phyloP scores from a whole-genome alignment of 2,888 invertebrate species.

The Nebria salina region DNA sequence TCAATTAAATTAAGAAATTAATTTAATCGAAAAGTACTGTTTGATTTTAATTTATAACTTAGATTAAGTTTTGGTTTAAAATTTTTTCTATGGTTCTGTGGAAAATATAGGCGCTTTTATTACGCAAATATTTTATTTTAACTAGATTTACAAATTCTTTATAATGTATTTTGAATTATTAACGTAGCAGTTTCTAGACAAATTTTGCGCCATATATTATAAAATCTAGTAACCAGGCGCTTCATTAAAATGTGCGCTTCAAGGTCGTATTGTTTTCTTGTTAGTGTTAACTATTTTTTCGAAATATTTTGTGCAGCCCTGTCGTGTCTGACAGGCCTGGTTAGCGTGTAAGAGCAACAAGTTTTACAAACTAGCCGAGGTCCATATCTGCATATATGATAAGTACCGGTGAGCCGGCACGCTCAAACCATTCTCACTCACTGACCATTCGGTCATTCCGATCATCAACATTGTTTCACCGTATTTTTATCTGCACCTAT shows the following conservation, averaged over 20 bases:
- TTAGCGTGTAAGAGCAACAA: constrained; percentile 44
- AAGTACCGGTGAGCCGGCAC: constrained; percentile 26
- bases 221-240: not conserved
- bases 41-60: too few relatives aligned
- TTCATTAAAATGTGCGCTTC: not conserved
- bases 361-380: constrained; percentile 45
- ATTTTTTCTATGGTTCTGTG: too few relatives aligned
- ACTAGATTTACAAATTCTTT: too few relatives aligned
- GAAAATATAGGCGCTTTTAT: too few relatives aligned
- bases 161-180: too few relatives aligned
- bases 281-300: not conserved
- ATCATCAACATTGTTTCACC: not conserved
- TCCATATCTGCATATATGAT: constrained; percentile 47
- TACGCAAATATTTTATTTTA: too few relatives aligned
- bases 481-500: not conserved
- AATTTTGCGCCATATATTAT: not conserved
- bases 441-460: constrained; percentile 10
- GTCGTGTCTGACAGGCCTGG: constrained; percentile 40
- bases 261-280: not conserved
- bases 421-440: constrained; percentile 18
- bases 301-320: constrained; percentile 36
- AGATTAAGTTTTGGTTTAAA: too few relatives aligned
- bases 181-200: not conserved
- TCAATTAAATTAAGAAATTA: not conserved
- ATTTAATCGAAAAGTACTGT: too few relatives aligned